Base-by-base conservation (phyloP, 2,797 vertebrate species). In the Dryobates pubescens region DNA sequence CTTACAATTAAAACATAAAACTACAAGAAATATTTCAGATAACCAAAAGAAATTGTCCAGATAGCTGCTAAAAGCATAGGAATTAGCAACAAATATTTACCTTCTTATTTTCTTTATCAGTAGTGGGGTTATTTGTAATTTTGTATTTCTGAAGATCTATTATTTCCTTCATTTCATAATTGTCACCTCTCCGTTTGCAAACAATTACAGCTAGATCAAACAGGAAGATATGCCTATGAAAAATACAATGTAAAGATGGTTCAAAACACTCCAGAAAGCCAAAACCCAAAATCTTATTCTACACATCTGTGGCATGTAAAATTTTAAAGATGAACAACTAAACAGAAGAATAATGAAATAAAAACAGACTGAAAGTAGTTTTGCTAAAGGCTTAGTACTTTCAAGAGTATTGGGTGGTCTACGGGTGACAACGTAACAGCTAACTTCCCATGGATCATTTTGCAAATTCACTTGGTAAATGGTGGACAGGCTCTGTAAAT, bases 161-260 rank as follows among this genome's bases (percentile, higher is more conserved):
- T 90, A 99, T 98, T 90, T 99, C 99, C 84, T 99, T 99, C 99
- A 99, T 99, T 96, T 99, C 99, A 15, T 99, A 99, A 97, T 98
- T 98, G 96, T 99, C 99, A 34, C 99, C 99, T 91, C 98, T 98
- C 17, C 99, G 97, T 95, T 99, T 99, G 72, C 99, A 99, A 38
- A 99, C 98, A 27, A 99, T 99, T 78, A 99, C 99, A 1, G 98
- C 99, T 20, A 98, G 96, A 49, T 99, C 99, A 59, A 99, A 99
- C 94, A 99, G 97, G 95, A 99, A 99, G 95, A 99, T 99, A 96
- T 99, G 99, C 95, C 99, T 99, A 96, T 17, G n/a, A 93, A 94
- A 43, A 82, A 91, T 10, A 78, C 56, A 95, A 90, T 9, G 71
- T 5, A 88, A 43, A 68, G 7, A 59, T 18, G 10, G 43, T 86